A percentile compares a stretch with the other conserved stretches of the same genome.
phyloP scores from a whole-genome alignment of 1,140 invertebrate species.

The Monomorium pharaonis region DNA sequence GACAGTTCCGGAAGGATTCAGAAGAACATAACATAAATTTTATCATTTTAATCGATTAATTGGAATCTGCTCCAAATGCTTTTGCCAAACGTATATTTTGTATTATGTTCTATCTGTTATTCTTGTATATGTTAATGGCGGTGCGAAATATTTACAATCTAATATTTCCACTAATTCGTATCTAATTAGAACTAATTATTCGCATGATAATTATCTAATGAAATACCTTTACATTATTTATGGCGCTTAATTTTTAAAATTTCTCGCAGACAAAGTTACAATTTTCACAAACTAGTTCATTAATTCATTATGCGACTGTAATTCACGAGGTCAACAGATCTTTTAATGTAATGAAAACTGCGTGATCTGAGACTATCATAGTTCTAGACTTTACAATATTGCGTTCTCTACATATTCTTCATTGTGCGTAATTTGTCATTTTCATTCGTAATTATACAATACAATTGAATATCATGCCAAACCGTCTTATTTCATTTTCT shows the following conservation, averaged over 20 bases:
- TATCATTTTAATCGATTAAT: background rate
- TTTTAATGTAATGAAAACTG: constrained; percentile 22
- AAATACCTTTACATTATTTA: background rate
- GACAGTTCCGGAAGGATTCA: background rate
- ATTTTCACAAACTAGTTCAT: background rate
- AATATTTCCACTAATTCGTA: background rate
- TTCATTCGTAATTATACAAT: constrained; percentile 52
- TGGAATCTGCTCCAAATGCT: background rate
- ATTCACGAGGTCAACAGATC: background rate
- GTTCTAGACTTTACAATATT: constrained; percentile 13
- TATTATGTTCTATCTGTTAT: background rate
- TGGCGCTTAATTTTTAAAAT: background rate
- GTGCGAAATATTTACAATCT: background rate
- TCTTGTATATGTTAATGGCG: background rate
- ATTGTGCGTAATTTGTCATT: constrained; percentile 49
- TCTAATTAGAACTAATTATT: background rate
- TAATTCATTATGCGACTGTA: no score
- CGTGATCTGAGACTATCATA: constrained; percentile 21
- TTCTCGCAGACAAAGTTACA: background rate
- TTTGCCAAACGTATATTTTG: background rate
- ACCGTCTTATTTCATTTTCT: background rate
- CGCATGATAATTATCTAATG: background rate
- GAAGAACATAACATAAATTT: background rate
- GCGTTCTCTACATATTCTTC: constrained; percentile 27
- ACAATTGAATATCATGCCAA: constrained; percentile 27